These are phyloP conservation scores for Arenaria interpres DNA, from an alignment of 2,113 vertebrate species.

Conservation along the genomic window DNA sequence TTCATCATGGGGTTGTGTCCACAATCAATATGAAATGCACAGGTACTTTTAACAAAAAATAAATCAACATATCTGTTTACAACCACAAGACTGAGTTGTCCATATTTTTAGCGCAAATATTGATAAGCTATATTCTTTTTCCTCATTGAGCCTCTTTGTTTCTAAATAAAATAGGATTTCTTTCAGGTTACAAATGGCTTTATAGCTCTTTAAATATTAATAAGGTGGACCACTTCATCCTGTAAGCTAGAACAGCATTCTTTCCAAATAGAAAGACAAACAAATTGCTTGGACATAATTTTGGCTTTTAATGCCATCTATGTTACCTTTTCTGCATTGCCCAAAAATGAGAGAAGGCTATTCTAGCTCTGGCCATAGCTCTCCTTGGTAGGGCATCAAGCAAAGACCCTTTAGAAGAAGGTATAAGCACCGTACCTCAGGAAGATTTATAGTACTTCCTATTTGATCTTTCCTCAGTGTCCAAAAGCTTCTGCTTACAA, in stretches of 20 bases:
- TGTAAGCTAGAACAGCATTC: not conserved
- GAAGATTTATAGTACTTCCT: not conserved
- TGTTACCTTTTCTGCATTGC: not conserved
- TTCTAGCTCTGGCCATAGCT: not conserved
- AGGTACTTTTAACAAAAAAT: not conserved
- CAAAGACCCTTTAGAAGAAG: not conserved
- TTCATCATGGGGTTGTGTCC: rapidly evolving
- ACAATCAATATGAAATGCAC: not conserved
- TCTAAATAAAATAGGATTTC: not conserved
- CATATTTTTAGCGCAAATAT: not conserved
- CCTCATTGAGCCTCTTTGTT: not conserved
- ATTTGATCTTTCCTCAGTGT: not conserved
- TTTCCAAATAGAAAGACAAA: not conserved
- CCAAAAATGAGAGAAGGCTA: not conserved
- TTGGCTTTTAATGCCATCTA: not conserved
- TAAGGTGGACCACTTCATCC: not conserved
- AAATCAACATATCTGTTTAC: not conserved
- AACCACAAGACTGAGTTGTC: not conserved
- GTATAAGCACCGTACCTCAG: not conserved
- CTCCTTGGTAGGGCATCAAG: not conserved
- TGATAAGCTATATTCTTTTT: not conserved
- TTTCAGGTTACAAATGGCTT: not conserved
- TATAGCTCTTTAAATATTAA: not conserved
- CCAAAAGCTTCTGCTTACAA: not conserved
- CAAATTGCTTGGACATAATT: not conserved